A percentile compares a stretch with the other conserved stretches of the same genome.
phyloP scores from a whole-genome alignment of 2,888 invertebrate species.

The Drosophila tripunctata region DNA sequence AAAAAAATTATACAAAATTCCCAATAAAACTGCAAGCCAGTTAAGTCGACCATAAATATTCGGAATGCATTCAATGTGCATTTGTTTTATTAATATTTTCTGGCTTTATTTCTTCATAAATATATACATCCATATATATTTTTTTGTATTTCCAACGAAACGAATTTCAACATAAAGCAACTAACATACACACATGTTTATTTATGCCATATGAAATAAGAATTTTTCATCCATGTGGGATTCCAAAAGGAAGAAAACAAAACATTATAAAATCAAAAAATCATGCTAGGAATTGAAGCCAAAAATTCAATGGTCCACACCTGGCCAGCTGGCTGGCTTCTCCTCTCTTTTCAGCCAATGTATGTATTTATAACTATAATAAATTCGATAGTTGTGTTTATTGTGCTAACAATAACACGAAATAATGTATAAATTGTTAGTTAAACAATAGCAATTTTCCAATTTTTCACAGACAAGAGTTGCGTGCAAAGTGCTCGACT shows the following conservation, averaged over 20 bases:
- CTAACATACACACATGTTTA: slow-evolving; percentile 19
- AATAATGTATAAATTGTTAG: slow-evolving; percentile 51
- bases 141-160: neutral
- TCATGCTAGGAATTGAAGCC: slow-evolving; percentile 23
- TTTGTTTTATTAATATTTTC: neutral
- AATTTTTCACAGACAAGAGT: slow-evolving; percentile 7
- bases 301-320: slow-evolving; percentile 37
- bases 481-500: neutral
- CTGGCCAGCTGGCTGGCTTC: slow-evolving; percentile 41
- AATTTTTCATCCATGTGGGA: slow-evolving; percentile 11
- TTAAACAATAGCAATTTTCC: slow-evolving; percentile 46
- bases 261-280: neutral
- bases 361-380: slow-evolving; percentile 36
- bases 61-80: neutral
- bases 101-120: no score
- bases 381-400: slow-evolving; percentile 53
- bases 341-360: slow-evolving; percentile 7
- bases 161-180: neutral
- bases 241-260: neutral
- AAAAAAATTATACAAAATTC: no score
- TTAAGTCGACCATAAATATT: no score
- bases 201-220: slow-evolving; percentile 31
- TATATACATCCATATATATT: no score
- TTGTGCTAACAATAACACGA: slow-evolving; percentile 55
- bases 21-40: no score